Base-by-base conservation (phyloP, 1,140 invertebrate genomes). In the Sitophilus oryzae region DNA sequence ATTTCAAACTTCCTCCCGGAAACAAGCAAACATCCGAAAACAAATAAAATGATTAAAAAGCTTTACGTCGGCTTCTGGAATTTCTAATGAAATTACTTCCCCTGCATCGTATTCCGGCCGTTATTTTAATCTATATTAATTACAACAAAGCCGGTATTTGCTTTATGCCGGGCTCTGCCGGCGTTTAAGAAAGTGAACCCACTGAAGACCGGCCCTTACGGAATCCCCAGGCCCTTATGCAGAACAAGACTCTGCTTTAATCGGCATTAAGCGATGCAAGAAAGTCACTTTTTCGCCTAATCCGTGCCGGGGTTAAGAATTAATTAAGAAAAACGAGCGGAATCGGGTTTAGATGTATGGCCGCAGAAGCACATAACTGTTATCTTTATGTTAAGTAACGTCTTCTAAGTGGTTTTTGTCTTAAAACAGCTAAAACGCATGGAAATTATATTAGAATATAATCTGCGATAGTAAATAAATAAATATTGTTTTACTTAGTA, bases 111-210 rank as follows among this genome's bases (percentile, higher is more conserved):
- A 11, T 49, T 49, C 53, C 38, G 22, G n/a, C 21, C 23, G 11
- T 30, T 45, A 48, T 48, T 56, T 56, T 56, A 48, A 22, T 49
- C 45, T 46, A 49, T 49, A 56, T 56, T 56, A 56, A 49, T 56
- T 44, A 56, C 54, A 56, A 56, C 49, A 56, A 50, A 56, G 54
- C 54, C 41, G 21, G 38, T 56, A 56, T 56, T 56, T 56, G 46
- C 54, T 56, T 52, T 52, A 30, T 30, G 38, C 48, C 38, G 34
- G 38, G 48, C 48, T 50, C 40, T 50, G n/a, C n/a, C n/a, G n/a
- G 36, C 35, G 38, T 36, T 50, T 38, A 38, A 36, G 38, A 50
- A 50, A 50, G 48, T 50, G 48, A 40, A 37, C 48, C 38, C 20
- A 50, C 34, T 38, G 5, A 30, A 30, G 11, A 30, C 25, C n/a